Conservation (phyloP, 2,888 invertebrate genomes). For the Trypoxylon attenuatum region DNA sequence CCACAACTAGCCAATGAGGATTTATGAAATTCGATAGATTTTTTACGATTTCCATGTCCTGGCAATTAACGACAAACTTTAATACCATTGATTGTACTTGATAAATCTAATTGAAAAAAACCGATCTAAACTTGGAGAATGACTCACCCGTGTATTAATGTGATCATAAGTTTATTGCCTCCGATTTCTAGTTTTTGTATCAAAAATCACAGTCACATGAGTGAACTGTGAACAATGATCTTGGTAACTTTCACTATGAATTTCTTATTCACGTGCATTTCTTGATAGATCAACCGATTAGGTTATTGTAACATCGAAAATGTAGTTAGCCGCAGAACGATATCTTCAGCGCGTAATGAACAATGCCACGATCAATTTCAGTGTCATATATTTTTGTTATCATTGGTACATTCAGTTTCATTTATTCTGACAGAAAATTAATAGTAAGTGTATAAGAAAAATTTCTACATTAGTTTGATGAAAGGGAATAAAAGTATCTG, state of each 20-base stretch:
- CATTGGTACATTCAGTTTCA: background rate
- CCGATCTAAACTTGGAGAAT: too few species aligned
- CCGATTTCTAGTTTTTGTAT: background rate
- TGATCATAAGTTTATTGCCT: background rate
- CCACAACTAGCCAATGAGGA: slow-evolving; percentile 69
- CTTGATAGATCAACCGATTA: slow-evolving; percentile 4
- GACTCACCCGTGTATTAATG: background rate
- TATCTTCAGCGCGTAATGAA: background rate
- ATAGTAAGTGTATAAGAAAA: too few species aligned
- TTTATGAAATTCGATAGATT: slow-evolving; percentile 63
- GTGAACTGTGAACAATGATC: too few species aligned
- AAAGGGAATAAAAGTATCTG: too few species aligned
- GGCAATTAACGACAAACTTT: background rate
- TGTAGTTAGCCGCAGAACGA: too few species aligned
- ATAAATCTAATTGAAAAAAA: background rate
- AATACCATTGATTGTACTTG: background rate
- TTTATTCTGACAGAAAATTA: too few species aligned
- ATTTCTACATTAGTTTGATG: too few species aligned
- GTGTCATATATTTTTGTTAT: background rate
- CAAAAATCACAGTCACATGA: background rate
- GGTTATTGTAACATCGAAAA: slow-evolving; percentile 39
- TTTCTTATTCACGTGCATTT: slow-evolving; percentile 31
- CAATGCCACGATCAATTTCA: background rate
- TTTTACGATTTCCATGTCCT: slow-evolving; percentile 63
- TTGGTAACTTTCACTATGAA: slow-evolving; percentile 23